Evolutionary conservation across 2,888 invertebrate species (phyloP).

Genomic region (Tubulanus polymorphus): DNA sequence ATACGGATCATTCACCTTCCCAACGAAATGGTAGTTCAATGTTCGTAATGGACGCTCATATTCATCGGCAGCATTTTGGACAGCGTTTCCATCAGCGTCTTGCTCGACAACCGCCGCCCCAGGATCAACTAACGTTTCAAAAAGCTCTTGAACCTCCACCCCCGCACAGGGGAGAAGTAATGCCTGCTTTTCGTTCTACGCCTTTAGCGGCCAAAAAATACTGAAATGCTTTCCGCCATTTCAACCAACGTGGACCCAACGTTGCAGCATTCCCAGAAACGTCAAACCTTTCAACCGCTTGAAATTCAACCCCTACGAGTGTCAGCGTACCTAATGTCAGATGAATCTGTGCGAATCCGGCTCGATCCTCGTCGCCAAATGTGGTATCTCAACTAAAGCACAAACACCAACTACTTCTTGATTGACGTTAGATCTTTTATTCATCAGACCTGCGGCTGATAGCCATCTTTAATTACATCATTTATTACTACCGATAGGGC

Average conservation of each 20-base stretch:
- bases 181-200: slow-evolving; percentile 4
- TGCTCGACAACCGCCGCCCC: neutral
- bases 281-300: slow-evolving; percentile 1
- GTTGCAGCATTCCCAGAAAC: neutral
- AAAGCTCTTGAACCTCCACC: slow-evolving; percentile 7
- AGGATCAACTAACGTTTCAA: slow-evolving; percentile 5
- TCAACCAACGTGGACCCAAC: neutral
- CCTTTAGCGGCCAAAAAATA: neutral
- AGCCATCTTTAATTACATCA: too few relatives aligned
- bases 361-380: too few relatives aligned
- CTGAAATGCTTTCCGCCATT: slow-evolving; percentile 8
- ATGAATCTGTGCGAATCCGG: too few relatives aligned
- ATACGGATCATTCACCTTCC: slow-evolving; percentile 5
- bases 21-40: neutral
- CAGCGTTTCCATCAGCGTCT: neutral
- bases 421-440: too few relatives aligned
- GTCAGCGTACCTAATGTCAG: too few relatives aligned
- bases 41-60: neutral
- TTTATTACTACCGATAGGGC: too few relatives aligned
- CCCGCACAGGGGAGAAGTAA: slow-evolving; percentile 5
- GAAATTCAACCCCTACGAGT: neutral
- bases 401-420: too few relatives aligned
- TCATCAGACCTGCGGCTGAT: too few relatives aligned
- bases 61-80: neutral
- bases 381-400: too few relatives aligned